These are phyloP conservation scores for Triplophysa dalaica DNA, from an alignment of 2,113 vertebrate genomes.

Conservation along the genomic window DNA sequence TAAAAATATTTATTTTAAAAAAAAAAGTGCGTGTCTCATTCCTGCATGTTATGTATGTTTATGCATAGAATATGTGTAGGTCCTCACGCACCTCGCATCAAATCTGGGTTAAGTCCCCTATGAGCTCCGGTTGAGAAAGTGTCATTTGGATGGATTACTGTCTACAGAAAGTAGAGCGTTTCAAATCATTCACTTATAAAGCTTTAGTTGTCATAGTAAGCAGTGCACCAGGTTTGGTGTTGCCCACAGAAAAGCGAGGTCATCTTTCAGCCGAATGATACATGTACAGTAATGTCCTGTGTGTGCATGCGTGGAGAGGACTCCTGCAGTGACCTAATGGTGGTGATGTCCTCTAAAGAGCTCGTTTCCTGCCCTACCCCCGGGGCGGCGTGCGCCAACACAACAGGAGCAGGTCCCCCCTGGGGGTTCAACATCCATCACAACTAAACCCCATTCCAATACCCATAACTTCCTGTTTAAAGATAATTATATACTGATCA, in stretches of 20 bases:
- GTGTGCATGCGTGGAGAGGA: conserved; percentile 60
- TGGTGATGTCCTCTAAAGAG: conserved; percentile 65
- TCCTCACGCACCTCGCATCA: too few species aligned
- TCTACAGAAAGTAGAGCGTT: too few species aligned
- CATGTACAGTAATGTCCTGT: conserved; percentile 67
- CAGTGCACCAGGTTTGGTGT: not conserved
- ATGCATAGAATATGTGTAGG: too few species aligned
- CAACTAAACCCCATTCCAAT: conserved; percentile 71
- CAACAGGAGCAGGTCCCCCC: conserved; percentile 73
- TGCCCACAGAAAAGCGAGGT: conserved; percentile 51
- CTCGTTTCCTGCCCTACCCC: conserved; percentile 73
- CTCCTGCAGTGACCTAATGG: conserved; percentile 79
- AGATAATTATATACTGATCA: conserved; percentile 88
- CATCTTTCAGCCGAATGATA: conserved; percentile 71
- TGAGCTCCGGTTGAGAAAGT: too few species aligned
- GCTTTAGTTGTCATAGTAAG: too few species aligned
- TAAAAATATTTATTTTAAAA: too few species aligned
- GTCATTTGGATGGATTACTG: too few species aligned
- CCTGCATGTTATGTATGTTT: too few species aligned
- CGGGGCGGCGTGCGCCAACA: conserved; percentile 76
- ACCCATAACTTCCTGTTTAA: conserved; percentile 78
- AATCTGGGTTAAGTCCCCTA: too few species aligned
- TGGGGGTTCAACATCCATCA: conserved; percentile 84
- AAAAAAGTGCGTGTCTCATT: too few species aligned
- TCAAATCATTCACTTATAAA: too few species aligned